Evolutionary conservation across 2,113 vertebrate species (phyloP).

Genomic region (Naja naja): DNA sequence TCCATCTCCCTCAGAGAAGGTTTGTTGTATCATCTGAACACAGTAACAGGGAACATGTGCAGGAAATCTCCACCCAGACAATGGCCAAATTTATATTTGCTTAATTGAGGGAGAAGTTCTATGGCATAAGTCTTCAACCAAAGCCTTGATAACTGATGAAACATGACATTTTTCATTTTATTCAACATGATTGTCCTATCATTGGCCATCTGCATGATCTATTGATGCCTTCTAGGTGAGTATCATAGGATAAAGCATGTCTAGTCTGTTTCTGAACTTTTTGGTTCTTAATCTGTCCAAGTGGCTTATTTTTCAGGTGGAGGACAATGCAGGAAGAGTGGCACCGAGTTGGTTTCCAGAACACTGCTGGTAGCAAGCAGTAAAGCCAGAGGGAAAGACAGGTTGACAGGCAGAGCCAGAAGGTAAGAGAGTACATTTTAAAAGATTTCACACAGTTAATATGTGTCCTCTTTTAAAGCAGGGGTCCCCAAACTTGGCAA

Average conservation of each 20-base stretch:
- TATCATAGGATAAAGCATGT: not conserved
- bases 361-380: slow-evolving; percentile 76
- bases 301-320: slow-evolving; percentile 71
- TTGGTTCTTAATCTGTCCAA: not conserved
- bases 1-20: not conserved
- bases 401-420: slow-evolving; percentile 91
- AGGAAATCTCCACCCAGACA: not conserved
- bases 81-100: not conserved
- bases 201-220: not conserved
- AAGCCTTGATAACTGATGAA: not conserved
- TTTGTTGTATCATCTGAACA: not conserved
- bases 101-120: not conserved
- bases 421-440: slow-evolving; percentile 72
- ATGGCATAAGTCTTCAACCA: not conserved
- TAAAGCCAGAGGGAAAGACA: slow-evolving; percentile 89
- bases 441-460: not conserved
- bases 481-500: too few relatives aligned
- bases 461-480: not conserved
- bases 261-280: not conserved
- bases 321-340: slow-evolving; percentile 67
- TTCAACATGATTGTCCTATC: not conserved
- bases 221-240: not conserved
- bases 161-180: not conserved
- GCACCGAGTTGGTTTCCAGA: slow-evolving; percentile 63
- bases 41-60: not conserved